A percentile compares a stretch with the other conserved stretches of the same genome.
These are phyloP conservation scores for Callipepla squamata DNA, from an alignment of 2,113 vertebrate genomes.

Conservation along the genomic window DNA sequence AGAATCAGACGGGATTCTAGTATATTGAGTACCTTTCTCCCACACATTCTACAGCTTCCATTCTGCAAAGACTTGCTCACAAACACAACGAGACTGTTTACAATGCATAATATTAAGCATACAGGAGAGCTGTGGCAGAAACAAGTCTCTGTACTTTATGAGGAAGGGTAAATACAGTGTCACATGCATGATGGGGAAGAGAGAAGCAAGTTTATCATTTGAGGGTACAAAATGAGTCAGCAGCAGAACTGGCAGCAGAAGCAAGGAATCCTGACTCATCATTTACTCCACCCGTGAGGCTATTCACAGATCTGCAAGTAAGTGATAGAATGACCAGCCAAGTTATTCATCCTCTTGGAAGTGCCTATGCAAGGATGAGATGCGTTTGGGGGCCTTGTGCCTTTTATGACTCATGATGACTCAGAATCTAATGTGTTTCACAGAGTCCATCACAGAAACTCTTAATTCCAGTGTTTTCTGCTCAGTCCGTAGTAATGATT, in stretches of 20 bases:
- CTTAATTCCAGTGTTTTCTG: conserved; percentile 3
- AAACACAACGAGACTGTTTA: background rate
- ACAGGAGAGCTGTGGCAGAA: background rate
- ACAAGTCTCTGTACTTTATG: background rate
- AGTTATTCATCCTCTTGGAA: background rate
- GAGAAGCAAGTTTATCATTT: background rate
- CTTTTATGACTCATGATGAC: background rate
- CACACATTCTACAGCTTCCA: background rate
- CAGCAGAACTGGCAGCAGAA: conserved; percentile 20
- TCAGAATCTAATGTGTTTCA: conserved; percentile 21
- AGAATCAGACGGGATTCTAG: background rate
- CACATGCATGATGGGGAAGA: background rate
- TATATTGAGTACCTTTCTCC: background rate
- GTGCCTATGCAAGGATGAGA: background rate
- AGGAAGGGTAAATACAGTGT: background rate
- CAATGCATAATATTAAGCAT: background rate
- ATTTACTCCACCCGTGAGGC: background rate
- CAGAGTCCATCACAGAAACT: background rate
- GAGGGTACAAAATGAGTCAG: conserved; percentile 37
- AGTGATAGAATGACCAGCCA: background rate
- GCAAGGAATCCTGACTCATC: conserved; percentile 28
- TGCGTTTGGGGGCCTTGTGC: background rate
- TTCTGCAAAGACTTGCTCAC: background rate
- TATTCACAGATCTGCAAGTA: background rate
- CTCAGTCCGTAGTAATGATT: background rate